phyloP scores from a whole-genome alignment of 2,797 vertebrate genomes.

The Triplophysa bombifrons region DNA sequence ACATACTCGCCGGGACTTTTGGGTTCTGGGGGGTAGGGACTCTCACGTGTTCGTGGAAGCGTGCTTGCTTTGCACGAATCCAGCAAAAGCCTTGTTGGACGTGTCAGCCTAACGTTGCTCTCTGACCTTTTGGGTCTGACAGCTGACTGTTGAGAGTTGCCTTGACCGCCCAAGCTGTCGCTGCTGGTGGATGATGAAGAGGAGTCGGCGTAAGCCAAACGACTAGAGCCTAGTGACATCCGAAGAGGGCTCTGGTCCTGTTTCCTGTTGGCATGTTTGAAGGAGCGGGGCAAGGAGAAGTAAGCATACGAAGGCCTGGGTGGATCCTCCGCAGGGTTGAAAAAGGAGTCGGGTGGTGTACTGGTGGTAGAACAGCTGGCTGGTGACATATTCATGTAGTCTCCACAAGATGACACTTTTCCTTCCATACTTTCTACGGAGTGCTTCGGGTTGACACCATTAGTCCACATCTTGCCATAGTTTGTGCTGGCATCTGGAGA shows the following conservation, averaged over 20 bases:
- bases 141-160: slow-evolving; percentile 60
- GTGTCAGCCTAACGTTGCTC: slow-evolving; percentile 71
- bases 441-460: slow-evolving; percentile 76
- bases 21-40: slow-evolving; percentile 78
- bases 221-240: slow-evolving; percentile 74
- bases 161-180: slow-evolving; percentile 76
- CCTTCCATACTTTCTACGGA: slow-evolving; percentile 77
- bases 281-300: slow-evolving; percentile 85
- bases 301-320: slow-evolving; percentile 80
- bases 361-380: slow-evolving; percentile 83
- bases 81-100: slow-evolving; percentile 81
- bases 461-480: slow-evolving; percentile 83
- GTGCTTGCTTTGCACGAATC: slow-evolving; percentile 84
- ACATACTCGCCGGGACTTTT: slow-evolving; percentile 87
- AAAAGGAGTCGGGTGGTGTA: slow-evolving; percentile 85
- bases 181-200: slow-evolving; percentile 84
- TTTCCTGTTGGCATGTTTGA: slow-evolving; percentile 79
- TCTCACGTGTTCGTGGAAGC: slow-evolving; percentile 81
- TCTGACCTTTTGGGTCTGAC: slow-evolving; percentile 71
- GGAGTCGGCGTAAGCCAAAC: slow-evolving; percentile 72
- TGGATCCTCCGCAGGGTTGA: slow-evolving; percentile 66
- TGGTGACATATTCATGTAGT: slow-evolving; percentile 89
- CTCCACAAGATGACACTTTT: slow-evolving; percentile 75
- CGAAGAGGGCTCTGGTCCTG: slow-evolving; percentile 69
- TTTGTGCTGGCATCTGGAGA: slow-evolving; percentile 77